Evolutionary conservation across 2,797 vertebrate genomes (phyloP), one percentile per base, ranked within the genome.

Genomic region (Pampus argenteus): DNA sequence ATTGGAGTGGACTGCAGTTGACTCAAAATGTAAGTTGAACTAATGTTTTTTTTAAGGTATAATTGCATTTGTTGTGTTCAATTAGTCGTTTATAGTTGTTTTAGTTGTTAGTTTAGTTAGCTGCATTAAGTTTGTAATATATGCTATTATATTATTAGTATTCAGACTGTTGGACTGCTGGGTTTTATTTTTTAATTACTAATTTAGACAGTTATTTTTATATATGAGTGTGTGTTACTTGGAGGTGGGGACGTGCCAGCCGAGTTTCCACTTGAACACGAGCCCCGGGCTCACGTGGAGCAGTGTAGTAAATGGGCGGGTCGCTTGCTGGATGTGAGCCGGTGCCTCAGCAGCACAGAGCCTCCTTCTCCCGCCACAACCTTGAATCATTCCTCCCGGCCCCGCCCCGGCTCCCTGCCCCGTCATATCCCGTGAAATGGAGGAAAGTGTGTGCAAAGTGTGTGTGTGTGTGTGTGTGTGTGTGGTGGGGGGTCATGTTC

Each of bases 201-300:
- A 36, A 36, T 6, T 36, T 36, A 36, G 17, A n/a, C n/a, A n/a
- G 66, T 64, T 66, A 47, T 73, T 56, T 68, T 45, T n/a, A 8
- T 26, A 2, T 40, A 4, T 29, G 40, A 50, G 45, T 49, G 36
- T 40, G 47, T 48, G 47, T 22, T 48, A 2, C 6, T 1, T 13
- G 42, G 0, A 17, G 59, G 38, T 1, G 10, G 42, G 5, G 26
- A 26, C 3, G 76, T 79, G 78, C 69, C 87, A 76, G 65, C 49
- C 65, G 61, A 50, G 59, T 76, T 36, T 59, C 36, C 40, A 36
- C 47, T 63, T 42, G 2, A 40, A 67, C 90, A 93, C 81, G 90
- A 77, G 92, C n/a, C 50, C 2, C 38, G 13, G 22, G 0, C 66
- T 90, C 92, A 92, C 89, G 87, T 93, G 91, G 60, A 82, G 48